A percentile compares a stretch with the other conserved stretches of the same genome.
Evolutionary conservation across 2,888 invertebrate species (phyloP).

Genomic region (Trichogramma evanescens): DNA sequence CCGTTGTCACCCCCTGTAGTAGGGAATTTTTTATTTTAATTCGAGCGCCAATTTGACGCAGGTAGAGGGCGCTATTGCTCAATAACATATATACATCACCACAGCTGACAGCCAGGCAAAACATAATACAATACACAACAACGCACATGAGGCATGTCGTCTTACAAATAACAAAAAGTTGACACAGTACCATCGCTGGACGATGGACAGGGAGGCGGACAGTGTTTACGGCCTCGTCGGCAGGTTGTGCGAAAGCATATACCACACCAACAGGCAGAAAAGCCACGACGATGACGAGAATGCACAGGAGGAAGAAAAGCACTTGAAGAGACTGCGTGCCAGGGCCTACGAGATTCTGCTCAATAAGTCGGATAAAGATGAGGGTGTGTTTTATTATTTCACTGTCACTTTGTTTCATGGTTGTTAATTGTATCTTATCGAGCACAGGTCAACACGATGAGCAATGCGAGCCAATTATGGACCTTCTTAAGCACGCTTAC

Average conservation of each 20-base stretch:
- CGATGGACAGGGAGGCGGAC: constrained; percentile 28
- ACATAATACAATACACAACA: not conserved
- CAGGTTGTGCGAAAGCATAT: constrained; percentile 32
- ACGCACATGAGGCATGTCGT: not conserved
- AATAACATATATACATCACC: no score
- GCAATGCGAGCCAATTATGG: constrained; percentile 34
- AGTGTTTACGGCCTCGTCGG: constrained; percentile 38
- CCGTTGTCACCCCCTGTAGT: no score
- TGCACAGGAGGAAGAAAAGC: constrained; percentile 22
- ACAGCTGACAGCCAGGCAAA: no score
- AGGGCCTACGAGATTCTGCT: constrained; percentile 40
- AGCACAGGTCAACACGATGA: constrained; percentile 13
- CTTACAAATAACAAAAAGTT: not conserved
- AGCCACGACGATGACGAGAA: constrained; percentile 16
- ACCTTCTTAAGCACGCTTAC: constrained; percentile 38
- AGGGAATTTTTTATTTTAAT: no score
- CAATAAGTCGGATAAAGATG: constrained; percentile 29
- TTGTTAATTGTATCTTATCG: constrained; percentile 1
- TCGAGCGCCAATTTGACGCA: no score
- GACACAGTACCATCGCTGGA: not conserved
- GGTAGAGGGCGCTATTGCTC: no score
- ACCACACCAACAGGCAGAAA: constrained; percentile 22
- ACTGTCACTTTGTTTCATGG: not conserved
- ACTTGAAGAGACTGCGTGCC: constrained; percentile 32
- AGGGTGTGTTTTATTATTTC: constrained; percentile 1